Evolutionary conservation across 1,140 invertebrate species (phyloP), one percentile per base, ranked within the genome.

Genomic region (Hyposmocoma kahamanoa): DNA sequence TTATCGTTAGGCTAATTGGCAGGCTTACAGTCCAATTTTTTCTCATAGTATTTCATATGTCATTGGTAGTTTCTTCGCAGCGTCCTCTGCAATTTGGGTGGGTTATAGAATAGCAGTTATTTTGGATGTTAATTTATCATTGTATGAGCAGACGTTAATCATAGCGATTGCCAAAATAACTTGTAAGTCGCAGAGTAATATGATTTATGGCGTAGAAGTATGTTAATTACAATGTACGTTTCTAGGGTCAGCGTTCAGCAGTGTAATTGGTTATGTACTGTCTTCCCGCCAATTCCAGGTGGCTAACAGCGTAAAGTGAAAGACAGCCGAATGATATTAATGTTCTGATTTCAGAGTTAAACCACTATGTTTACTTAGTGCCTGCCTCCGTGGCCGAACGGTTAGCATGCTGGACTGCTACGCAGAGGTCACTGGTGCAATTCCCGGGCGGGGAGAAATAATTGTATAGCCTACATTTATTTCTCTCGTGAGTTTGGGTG

Each of bases 101-200:
- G 55, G 58, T 75, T 67, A 67, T 72, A 71, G 70, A 73, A 73
- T 65, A 64, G 49, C 62, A 47, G 67, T 65, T 83, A 83, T 80
- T 80, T 80, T 71, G 49, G 67, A 62, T 66, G 62, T 70, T 72
- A 67, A 80, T 83, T 77, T 70, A 75, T 83, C 76, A 79, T 60
- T 52, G 60, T 55, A 66, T 64, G 69, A 62, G 68, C 63, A 67
- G 59, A 59, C 52, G 68, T 79, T 77, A 68, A 83, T 83, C 72
- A 78, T 69, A 74, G 67, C 62, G 62, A 80, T 79, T 80, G 79
- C 79, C 79, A 83, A 83, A 83, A 78, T 73, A 72, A 79, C 74
- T 70, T 69, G 71, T 72, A 67, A n/a, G 67, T 72, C 63, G 50
- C 64, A 60, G 59, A 63, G 62, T 56, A 60, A 45, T 47, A 56